Evolutionary conservation across 2,797 vertebrate genomes (phyloP).

Genomic region (Eremophila alpestris): DNA sequence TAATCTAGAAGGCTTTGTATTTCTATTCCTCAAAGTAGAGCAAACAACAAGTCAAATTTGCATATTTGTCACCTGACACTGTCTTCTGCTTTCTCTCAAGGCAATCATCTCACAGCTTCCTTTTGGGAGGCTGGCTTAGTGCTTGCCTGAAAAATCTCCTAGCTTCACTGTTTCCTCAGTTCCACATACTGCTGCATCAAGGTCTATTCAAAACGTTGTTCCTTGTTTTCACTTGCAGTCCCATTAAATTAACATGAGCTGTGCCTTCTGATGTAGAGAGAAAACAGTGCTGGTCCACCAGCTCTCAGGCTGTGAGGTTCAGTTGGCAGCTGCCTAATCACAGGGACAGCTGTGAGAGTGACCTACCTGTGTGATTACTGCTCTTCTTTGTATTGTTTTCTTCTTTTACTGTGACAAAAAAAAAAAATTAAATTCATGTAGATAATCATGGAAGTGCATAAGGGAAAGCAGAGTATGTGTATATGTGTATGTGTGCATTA

Average conservation of each 20-base stretch:
- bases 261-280: neutral
- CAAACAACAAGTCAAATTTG: neutral
- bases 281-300: fast-evolving
- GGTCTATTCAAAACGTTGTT: neutral
- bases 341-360: neutral
- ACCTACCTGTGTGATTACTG: neutral
- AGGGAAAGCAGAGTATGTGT: neutral
- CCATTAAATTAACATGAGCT: neutral
- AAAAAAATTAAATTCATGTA: neutral
- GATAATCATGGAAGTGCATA: neutral
- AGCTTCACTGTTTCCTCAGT: neutral
- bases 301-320: neutral
- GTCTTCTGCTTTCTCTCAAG: neutral
- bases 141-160: neutral
- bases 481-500: fast-evolving
- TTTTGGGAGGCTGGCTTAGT: neutral
- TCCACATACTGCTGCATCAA: neutral
- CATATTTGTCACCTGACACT: neutral
- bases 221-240: neutral
- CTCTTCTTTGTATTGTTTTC: neutral
- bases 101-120: neutral
- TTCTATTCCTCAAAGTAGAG: neutral
- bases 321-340: neutral
- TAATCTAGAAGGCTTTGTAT: neutral
- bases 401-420: neutral